These are phyloP conservation scores for Venustoraphidia nigricollis DNA, from an alignment of 2,888 invertebrate genomes.

Conservation along the genomic window DNA sequence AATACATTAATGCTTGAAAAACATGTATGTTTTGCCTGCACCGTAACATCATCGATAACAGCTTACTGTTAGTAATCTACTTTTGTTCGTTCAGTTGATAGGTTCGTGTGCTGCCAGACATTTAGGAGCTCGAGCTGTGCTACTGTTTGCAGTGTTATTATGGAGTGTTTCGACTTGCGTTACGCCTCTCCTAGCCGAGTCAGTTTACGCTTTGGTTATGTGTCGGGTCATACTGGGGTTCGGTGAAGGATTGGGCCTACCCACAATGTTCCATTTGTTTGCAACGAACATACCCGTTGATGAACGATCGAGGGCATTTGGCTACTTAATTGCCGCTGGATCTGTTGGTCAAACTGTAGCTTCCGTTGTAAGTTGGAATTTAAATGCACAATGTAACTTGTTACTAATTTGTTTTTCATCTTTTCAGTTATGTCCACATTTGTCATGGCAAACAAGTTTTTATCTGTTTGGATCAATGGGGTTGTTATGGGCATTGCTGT, in stretches of 20 bases:
- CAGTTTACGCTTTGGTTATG: slow-evolving; percentile 42
- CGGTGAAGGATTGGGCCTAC: slow-evolving; percentile 58
- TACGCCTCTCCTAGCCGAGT: slow-evolving; percentile 52
- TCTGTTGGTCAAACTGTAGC: slow-evolving; percentile 63
- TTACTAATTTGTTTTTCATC: slow-evolving; percentile 5
- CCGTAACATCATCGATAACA: not conserved
- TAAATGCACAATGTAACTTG: not conserved
- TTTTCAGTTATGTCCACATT: slow-evolving; percentile 45
- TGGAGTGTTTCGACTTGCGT: slow-evolving; percentile 59
- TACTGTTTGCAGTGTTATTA: slow-evolving; percentile 49
- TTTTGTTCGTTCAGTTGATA: slow-evolving; percentile 30
- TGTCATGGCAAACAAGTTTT: slow-evolving; percentile 51
- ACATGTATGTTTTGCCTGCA: too few relatives aligned
- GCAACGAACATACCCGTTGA: slow-evolving; percentile 55
- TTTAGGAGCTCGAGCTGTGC: slow-evolving; percentile 51
- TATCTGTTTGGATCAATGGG: slow-evolving; percentile 52
- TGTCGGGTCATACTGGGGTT: slow-evolving; percentile 52
- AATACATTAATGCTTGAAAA: too few relatives aligned
- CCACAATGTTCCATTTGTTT: slow-evolving; percentile 61
- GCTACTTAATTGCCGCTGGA: slow-evolving; percentile 54
- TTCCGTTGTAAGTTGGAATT: slow-evolving; percentile 38
- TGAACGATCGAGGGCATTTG: slow-evolving; percentile 55
- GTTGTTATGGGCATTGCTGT: slow-evolving; percentile 47
- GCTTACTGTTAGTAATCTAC: not conserved
- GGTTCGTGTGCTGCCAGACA: slow-evolving; percentile 51